Evolutionary conservation across 2,888 invertebrate species (phyloP).

Genomic region (Julus scanicus): DNA sequence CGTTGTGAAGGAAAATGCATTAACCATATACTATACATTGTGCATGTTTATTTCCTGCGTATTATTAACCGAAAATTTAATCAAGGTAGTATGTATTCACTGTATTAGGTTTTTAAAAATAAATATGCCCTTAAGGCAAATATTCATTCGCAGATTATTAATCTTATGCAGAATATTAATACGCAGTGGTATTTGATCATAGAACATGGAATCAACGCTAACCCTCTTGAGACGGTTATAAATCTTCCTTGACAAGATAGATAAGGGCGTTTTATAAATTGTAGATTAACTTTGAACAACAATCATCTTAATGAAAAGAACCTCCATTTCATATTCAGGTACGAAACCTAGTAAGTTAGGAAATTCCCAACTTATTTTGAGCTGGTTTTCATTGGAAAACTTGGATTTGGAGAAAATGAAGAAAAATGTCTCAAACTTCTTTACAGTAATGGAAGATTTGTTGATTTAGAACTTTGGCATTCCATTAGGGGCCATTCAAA

Average conservation of each 20-base stretch:
- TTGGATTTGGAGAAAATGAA: no score
- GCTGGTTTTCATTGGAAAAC: no score
- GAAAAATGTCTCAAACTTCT: no score
- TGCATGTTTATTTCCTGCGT: not conserved
- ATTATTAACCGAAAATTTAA: not conserved
- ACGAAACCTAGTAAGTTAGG: no score
- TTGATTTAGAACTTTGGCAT: no score
- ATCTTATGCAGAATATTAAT: not conserved
- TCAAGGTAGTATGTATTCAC: not conserved
- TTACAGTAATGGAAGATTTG: no score
- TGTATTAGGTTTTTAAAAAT: not conserved
- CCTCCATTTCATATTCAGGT: not conserved
- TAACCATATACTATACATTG: not conserved
- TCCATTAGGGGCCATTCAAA: no score
- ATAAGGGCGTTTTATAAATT: not conserved
- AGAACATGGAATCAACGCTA: not conserved
- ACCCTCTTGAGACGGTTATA: slow-evolving; percentile 1
- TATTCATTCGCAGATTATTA: not conserved
- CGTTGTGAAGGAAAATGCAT: not conserved
- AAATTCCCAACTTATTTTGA: no score
- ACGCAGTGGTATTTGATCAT: not conserved
- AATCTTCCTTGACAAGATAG: not conserved
- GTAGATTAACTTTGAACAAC: not conserved
- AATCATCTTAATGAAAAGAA: not conserved
- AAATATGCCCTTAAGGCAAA: not conserved